Conservation (phyloP, 2,113 vertebrate genomes). For the Pelecanus crispus region DNA sequence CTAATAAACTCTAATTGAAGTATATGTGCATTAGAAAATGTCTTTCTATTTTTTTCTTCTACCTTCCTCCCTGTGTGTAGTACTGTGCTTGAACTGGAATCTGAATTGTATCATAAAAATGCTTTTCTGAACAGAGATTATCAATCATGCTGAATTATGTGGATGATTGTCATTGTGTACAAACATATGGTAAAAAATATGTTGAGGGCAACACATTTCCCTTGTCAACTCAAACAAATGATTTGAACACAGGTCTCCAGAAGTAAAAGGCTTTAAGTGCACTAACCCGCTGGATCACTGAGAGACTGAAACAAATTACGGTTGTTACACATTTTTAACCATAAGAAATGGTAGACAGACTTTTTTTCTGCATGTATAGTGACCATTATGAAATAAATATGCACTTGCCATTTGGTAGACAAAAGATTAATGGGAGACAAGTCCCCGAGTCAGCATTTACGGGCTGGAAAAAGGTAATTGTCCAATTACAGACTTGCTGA, state of each 20-base stretch:
- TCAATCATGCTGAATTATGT: background rate
- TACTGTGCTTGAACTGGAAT: background rate
- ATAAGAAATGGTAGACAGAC: background rate
- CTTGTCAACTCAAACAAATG: background rate
- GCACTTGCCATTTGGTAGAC: background rate
- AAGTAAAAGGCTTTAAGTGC: background rate
- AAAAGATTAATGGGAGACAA: constrained; percentile 22
- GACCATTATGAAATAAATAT: background rate
- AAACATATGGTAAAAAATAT: background rate
- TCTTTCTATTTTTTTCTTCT: background rate
- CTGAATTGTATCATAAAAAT: background rate
- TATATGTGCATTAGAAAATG: background rate
- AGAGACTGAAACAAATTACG: background rate
- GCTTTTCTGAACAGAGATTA: background rate
- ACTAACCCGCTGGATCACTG: background rate
- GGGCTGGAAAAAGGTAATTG: constrained; percentile 12
- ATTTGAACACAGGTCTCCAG: background rate
- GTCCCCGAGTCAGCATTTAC: background rate
- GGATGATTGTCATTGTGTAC: background rate
- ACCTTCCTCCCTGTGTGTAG: background rate
- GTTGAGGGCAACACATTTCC: background rate
- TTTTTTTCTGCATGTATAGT: background rate
- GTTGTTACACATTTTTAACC: background rate
- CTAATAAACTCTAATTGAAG: background rate
- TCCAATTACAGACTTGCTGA: constrained; percentile 44